Conservation (phyloP, 2,113 vertebrate genomes). For the Ibidorhyncha struthersii region DNA sequence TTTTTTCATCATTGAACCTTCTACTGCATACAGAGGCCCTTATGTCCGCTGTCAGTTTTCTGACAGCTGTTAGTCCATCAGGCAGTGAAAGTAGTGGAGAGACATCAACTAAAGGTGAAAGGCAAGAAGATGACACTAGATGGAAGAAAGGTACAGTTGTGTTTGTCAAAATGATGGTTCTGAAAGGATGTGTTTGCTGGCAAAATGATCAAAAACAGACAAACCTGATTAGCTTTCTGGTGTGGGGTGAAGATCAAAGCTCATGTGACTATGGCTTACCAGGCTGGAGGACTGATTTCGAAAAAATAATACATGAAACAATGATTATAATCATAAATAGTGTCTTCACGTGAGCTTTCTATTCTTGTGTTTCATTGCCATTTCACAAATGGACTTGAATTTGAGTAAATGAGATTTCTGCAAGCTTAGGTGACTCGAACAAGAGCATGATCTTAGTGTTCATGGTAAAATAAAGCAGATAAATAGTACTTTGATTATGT, state of each 20-base stretch:
- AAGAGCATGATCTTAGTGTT: not conserved
- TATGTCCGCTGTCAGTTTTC: slow-evolving; percentile 86
- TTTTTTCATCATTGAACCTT: slow-evolving; percentile 91
- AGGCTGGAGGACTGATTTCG: not conserved
- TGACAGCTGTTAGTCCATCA: slow-evolving; percentile 77
- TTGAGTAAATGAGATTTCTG: too few species aligned
- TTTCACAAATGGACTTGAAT: not conserved
- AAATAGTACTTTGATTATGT: not conserved
- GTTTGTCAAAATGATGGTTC: not conserved
- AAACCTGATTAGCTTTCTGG: not conserved
- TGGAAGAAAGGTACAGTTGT: slow-evolving; percentile 77
- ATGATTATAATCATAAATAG: not conserved
- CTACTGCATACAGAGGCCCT: slow-evolving; percentile 91
- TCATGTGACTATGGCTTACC: not conserved
- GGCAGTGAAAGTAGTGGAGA: slow-evolving; percentile 2
- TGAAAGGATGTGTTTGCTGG: not conserved
- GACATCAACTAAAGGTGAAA: slow-evolving; percentile 41
- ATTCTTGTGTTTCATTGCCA: not conserved
- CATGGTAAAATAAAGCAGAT: not conserved
- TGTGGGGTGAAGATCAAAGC: not conserved
- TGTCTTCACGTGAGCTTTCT: not conserved
- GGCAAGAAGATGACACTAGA: slow-evolving; percentile 46
- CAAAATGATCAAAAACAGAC: not conserved
- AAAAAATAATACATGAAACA: not conserved
- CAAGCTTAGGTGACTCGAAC: not conserved